Evolutionary conservation across 2,113 vertebrate genomes (phyloP).

Genomic region (Pholis gunnellus): DNA sequence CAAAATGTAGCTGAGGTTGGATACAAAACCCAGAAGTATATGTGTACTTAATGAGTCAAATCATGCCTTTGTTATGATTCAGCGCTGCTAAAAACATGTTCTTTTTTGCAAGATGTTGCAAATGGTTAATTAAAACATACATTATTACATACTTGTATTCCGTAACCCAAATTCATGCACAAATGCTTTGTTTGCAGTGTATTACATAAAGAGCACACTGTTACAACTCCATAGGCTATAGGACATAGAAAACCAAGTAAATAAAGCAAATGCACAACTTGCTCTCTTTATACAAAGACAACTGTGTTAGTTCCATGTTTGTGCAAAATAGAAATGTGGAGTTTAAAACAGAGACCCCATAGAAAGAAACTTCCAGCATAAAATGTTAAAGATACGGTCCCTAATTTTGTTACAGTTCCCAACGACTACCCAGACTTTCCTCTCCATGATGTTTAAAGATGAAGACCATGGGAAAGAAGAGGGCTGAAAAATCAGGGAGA

Average conservation of each 20-base stretch:
- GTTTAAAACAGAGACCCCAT: conserved; percentile 1
- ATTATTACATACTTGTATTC: background rate
- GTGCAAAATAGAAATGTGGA: conserved; percentile 68
- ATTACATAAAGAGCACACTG: conserved; percentile 24
- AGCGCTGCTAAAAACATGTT: background rate
- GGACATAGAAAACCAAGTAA: conserved; percentile 51
- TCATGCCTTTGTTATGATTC: background rate
- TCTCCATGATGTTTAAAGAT: background rate
- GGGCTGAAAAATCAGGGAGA: background rate
- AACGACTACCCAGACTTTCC: background rate
- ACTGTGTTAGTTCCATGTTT: conserved; percentile 51
- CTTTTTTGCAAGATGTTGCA: background rate
- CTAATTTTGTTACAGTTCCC: background rate
- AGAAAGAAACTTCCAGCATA: background rate
- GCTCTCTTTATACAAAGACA: background rate
- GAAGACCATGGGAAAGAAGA: background rate
- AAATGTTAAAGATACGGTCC: background rate
- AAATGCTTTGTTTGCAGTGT: conserved; percentile 32
- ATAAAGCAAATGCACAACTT: conserved; percentile 45
- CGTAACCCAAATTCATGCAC: conserved; percentile 8
- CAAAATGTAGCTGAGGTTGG: conserved; percentile 7
- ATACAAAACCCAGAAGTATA: conserved; percentile 2
- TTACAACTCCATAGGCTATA: background rate
- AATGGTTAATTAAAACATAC: background rate
- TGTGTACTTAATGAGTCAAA: background rate